These are phyloP conservation scores for Aphelocoma californica DNA, from an alignment of 2,797 vertebrate species.

Conservation along the genomic window DNA sequence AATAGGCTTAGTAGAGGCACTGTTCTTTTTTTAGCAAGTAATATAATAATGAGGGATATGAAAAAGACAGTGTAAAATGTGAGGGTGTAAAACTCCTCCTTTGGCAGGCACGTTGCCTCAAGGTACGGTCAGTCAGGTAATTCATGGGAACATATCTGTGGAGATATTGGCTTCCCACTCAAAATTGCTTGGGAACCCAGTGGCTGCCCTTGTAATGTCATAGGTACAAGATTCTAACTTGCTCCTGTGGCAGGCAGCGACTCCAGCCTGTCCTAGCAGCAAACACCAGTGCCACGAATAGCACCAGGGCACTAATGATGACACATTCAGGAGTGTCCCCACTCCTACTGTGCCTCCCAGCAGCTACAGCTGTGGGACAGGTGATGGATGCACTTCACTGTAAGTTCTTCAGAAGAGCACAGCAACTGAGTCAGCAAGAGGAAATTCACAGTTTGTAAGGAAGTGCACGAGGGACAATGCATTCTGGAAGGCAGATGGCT, in stretches of 20 bases:
- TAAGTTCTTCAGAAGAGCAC: neutral
- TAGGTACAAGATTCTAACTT: neutral
- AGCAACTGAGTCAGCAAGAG: neutral
- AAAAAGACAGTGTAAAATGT: neutral
- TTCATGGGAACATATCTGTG: neutral
- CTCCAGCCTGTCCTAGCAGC: neutral
- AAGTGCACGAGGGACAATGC: neutral
- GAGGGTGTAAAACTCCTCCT: neutral
- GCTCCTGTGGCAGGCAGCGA: neutral
- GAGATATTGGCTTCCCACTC: neutral
- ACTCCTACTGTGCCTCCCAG: neutral
- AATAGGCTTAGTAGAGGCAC: neutral
- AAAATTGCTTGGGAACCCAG: neutral
- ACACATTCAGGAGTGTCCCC: neutral
- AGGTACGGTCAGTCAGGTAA: neutral
- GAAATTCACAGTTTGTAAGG: neutral
- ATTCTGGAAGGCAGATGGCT: neutral
- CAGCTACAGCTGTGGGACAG: neutral
- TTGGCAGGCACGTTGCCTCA: neutral
- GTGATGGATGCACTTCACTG: neutral
- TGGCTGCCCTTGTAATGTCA: neutral
- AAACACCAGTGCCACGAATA: neutral
- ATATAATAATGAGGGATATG: neutral
- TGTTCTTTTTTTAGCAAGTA: neutral
- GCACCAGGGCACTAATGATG: neutral